Evolutionary conservation across 2,797 vertebrate species (phyloP), one percentile per base, ranked within the genome.

Genomic region (Harpagifer antarcticus): DNA sequence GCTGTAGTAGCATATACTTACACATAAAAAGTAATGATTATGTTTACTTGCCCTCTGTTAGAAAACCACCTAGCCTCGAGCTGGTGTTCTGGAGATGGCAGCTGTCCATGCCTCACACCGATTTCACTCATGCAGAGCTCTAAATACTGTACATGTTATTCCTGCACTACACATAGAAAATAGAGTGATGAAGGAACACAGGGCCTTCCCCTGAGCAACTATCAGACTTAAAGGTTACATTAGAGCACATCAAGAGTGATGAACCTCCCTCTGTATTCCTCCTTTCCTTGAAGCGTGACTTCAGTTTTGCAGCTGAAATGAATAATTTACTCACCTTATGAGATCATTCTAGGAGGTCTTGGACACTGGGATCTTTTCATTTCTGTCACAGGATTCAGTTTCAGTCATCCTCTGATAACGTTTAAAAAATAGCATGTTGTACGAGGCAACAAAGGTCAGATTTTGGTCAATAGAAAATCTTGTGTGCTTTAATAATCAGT

Each of bases 231-330:
- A 57, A 37, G 16, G 37, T 12, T 31, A 27, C 40, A 69, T 54
- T 16, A 44, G 43, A 76, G 45, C 20, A 3, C 23, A 27, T 50
- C 2, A 17, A 15, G 17, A 45, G 19, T 3, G 37, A 44, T 44
- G 12, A 40, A 59, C 27, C 20, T 68, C 31, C 5, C 23, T 65
- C 17, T 50, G 48, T 37, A 14, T 43, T 61, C 40, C 4, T 9
- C 9, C 59, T 68, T 77, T 84, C 54, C 45, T 70, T 48, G n/a
- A 3, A 44, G 65, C 23, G 15, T 42, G 58, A 68, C 58, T 11
- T 63, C 20, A 43, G 16, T 64, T 60, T 42, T 82, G 65, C 47
- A 61, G 33, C 4, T 56, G 20, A 66, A 66, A 52, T 71, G 0
- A 61, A 44, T 62, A 62, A 72, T 73, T 74, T 20, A 61, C 17